Conservation (phyloP, 1,140 invertebrate genomes). For the Cotesia vestalis region DNA sequence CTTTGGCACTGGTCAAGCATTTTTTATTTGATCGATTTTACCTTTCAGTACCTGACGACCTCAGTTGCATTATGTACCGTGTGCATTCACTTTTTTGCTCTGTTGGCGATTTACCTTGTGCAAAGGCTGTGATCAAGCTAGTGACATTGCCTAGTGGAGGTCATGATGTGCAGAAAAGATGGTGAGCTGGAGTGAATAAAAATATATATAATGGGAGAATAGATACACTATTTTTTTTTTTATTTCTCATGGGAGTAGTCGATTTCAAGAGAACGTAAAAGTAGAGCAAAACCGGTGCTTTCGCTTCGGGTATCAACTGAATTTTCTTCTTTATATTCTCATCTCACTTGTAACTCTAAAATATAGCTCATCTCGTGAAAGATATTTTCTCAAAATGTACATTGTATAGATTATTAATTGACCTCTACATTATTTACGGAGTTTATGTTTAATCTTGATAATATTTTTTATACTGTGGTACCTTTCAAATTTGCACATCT, state of each 20-base stretch:
- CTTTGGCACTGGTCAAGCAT: slow-evolving; percentile 2
- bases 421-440: neutral
- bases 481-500: slow-evolving; percentile 63
- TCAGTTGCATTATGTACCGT: slow-evolving; percentile 16
- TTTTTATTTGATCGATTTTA: slow-evolving; percentile 40
- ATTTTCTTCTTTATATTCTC: neutral
- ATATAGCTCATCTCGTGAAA: neutral
- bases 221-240: neutral
- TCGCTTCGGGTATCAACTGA: slow-evolving; percentile 5
- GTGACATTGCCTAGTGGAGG: slow-evolving; percentile 12
- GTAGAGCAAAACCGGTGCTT: slow-evolving; percentile 29
- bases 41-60: slow-evolving; percentile 38
- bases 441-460: neutral
- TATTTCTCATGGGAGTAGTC: slow-evolving; percentile 8
- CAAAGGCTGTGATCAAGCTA: neutral
- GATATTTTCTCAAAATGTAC: neutral
- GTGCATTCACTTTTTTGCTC: slow-evolving; percentile 16
- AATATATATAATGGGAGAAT: neutral
- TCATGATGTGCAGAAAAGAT: neutral
- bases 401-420: neutral
- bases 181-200: neutral
- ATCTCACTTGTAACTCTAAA: slow-evolving; percentile 12
- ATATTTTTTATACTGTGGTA: slow-evolving; percentile 37
- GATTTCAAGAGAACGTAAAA: slow-evolving; percentile 27
- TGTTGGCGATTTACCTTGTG: neutral